Percentiles rank a stretch among this genome's conserved stretches.
These are phyloP conservation scores for Drosophila willistoni DNA, from an alignment of 1,140 invertebrate genomes.

Conservation along the genomic window DNA sequence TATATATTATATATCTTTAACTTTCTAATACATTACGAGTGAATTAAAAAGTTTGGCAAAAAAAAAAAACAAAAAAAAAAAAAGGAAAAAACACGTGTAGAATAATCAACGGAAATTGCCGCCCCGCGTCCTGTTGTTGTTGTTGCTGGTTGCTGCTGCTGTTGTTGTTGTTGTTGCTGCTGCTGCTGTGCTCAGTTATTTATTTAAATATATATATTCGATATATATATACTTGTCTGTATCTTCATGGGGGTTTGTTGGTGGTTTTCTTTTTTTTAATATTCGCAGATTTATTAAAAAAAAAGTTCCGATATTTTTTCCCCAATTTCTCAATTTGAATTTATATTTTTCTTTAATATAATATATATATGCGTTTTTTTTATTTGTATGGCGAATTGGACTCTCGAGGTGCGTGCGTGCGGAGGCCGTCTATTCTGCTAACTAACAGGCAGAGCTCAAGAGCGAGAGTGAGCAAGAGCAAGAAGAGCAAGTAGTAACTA, in stretches of 20 bases:
- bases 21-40: slow-evolving; percentile 52
- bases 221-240: slow-evolving; percentile 18
- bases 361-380: not conserved
- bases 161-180: slow-evolving; percentile 36
- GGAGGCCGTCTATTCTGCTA: slow-evolving; percentile 37
- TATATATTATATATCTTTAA: slow-evolving; percentile 43
- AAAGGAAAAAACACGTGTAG: slow-evolving; percentile 2
- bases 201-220: not conserved
- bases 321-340: too few species aligned
- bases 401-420: slow-evolving; percentile 54
- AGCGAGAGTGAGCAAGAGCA: slow-evolving; percentile 16
- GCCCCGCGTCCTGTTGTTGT: slow-evolving; percentile 52
- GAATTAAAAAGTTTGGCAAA: not conserved
- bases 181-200: slow-evolving; percentile 14
- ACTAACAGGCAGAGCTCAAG: too few species aligned
- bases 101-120: slow-evolving; percentile 63
- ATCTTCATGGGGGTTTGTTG: not conserved
- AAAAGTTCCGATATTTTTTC: too few species aligned
- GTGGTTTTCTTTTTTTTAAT: not conserved
- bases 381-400: slow-evolving; percentile 42
- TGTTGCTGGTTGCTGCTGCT: slow-evolving; percentile 35
- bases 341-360: slow-evolving; percentile 16
- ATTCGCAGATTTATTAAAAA: too few species aligned
- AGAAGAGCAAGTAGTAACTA: too few species aligned
- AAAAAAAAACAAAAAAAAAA: not conserved